These are phyloP conservation scores for Eupsilia transversa DNA, from an alignment of 2,888 invertebrate genomes.

Conservation along the genomic window DNA sequence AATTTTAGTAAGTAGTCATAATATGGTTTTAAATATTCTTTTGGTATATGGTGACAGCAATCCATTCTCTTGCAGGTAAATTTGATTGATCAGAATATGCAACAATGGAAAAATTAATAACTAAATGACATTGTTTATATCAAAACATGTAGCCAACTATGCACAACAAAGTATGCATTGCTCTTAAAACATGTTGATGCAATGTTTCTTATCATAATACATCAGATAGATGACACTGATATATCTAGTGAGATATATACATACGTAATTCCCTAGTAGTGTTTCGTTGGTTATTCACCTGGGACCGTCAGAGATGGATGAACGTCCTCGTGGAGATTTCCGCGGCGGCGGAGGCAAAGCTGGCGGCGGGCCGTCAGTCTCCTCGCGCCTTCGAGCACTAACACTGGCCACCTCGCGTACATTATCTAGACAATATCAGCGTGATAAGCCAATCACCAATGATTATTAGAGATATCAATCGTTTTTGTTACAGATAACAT, in stretches of 20 bases:
- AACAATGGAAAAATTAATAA: not conserved
- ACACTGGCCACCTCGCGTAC: conserved; percentile 76
- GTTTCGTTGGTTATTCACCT: conserved; percentile 70
- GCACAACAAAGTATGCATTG: conserved; percentile 13
- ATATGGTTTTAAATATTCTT: not conserved
- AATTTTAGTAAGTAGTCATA: too few species aligned
- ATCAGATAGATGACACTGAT: not conserved
- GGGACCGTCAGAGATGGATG: conserved; percentile 77
- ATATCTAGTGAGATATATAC: too few species aligned
- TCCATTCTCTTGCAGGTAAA: not conserved
- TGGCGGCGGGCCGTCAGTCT: conserved; percentile 83
- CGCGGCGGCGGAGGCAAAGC: conserved; percentile 87
- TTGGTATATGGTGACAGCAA: not conserved
- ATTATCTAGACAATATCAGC: conserved; percentile 80
- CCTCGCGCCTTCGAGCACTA: conserved; percentile 83
- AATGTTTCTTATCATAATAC: conserved; percentile 5
- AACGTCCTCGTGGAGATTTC: conserved; percentile 80
- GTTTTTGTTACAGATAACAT: conserved; percentile 46
- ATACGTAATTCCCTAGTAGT: too few species aligned
- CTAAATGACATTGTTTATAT: not conserved
- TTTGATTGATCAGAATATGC: not conserved
- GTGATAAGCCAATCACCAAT: conserved; percentile 63
- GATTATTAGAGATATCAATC: conserved; percentile 42
- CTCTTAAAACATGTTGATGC: conserved; percentile 19
- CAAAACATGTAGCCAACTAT: not conserved